These are phyloP conservation scores for Myotis brandtii DNA, from an alignment of 2,113 vertebrate genomes.

Conservation along the genomic window DNA sequence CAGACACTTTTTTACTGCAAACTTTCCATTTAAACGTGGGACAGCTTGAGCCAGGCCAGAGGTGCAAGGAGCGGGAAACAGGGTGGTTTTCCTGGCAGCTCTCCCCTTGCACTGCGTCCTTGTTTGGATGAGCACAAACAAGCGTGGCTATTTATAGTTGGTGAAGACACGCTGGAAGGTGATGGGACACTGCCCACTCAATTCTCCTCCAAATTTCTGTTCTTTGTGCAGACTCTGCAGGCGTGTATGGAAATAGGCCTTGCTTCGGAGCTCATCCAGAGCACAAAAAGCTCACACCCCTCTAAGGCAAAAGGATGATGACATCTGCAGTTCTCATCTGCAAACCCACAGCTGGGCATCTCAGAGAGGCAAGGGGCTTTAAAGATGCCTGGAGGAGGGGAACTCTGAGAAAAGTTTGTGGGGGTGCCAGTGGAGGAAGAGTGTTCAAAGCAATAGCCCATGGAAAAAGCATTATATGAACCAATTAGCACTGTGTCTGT, in stretches of 20 bases:
- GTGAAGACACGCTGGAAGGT: slow-evolving; percentile 56
- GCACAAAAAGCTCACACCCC: neutral
- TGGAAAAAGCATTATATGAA: neutral
- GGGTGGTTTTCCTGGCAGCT: slow-evolving; percentile 42
- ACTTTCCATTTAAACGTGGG: slow-evolving; percentile 27
- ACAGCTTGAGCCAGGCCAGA: neutral
- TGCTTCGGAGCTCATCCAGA: neutral
- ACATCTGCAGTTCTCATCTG: neutral
- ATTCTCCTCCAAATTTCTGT: slow-evolving; percentile 36
- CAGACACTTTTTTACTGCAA: neutral
- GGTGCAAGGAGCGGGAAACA: neutral
- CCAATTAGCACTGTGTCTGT: neutral
- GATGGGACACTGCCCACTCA: slow-evolving; percentile 53
- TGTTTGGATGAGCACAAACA: slow-evolving; percentile 65
- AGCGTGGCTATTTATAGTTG: slow-evolving; percentile 73
- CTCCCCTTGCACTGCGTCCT: neutral
- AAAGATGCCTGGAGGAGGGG: neutral
- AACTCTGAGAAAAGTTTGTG: neutral
- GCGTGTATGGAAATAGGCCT: neutral
- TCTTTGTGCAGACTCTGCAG: slow-evolving; percentile 39
- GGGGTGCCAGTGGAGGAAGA: neutral
- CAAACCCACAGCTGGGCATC: neutral
- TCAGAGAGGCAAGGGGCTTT: neutral
- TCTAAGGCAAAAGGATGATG: neutral
- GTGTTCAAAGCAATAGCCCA: neutral